Conservation (phyloP, 2,113 vertebrate genomes). For the Pteruthius melanotis region DNA sequence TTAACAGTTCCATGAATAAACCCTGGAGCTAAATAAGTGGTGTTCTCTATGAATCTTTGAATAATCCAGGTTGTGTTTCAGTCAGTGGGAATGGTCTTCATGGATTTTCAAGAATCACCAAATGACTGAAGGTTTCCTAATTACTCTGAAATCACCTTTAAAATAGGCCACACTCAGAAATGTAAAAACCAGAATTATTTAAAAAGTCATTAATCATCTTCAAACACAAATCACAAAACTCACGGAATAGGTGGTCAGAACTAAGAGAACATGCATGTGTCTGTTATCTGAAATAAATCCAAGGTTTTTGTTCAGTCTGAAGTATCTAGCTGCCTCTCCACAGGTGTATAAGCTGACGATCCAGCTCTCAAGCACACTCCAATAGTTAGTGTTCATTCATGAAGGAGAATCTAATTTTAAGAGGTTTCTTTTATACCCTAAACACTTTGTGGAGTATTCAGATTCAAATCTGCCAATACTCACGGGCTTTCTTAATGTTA, state of each 20-base stretch:
- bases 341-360: not conserved
- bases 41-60: not conserved
- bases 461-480: not conserved
- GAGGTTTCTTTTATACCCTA: not conserved
- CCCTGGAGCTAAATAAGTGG: not conserved
- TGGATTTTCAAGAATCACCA: not conserved
- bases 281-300: not conserved
- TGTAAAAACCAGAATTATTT: too few species aligned
- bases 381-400: not conserved
- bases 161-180: not conserved
- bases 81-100: not conserved
- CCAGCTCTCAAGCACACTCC: not conserved
- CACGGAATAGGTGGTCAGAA: not conserved
- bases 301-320: not conserved
- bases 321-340: not conserved
- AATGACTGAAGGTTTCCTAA: not conserved
- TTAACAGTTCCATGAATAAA: not conserved
- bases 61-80: not conserved
- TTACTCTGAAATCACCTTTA: not conserved
- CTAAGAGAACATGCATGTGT: not conserved
- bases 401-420: not conserved
- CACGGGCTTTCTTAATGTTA: not conserved
- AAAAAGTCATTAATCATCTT: not conserved
- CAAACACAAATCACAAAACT: not conserved
- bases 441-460: not conserved